Evolutionary conservation across 92 coral and sea anemone species (phyloP), one percentile per base, ranked within the genome.

Genomic region (Blastomussa wellsi): DNA sequence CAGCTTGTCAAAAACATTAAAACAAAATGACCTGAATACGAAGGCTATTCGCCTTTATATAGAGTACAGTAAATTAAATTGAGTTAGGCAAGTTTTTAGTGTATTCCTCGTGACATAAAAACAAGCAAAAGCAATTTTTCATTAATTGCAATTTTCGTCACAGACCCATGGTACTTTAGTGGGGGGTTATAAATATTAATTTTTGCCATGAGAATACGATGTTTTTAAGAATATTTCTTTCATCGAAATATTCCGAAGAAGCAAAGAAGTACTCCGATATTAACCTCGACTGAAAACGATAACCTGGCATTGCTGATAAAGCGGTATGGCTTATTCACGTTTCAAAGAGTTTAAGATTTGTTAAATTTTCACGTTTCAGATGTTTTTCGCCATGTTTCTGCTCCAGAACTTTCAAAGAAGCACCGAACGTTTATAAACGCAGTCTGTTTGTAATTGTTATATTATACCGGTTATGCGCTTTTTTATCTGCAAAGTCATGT

Each of bases 101-200:
- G 22, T 6, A 57, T 16, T 26, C 35, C 16, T 62, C 68, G 13
- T 28, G 3, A 62, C 68, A 62, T 15, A 11, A 62, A 57, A 3
- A 0, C 9, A 57, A 57, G 24, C 16, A 28, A 62, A 62, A 62
- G 28, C 33, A 62, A 0, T 7, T 62, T 16, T 26, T 39, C 39
- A 8, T 55, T 5, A 19, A 22, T 28, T 24, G 20, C 5, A 16
- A 28, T 62, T 64, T 79, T 66, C 52, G 76, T 70, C 77, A 22
- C 17, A 24, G 49, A 8, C 15, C 16, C 22, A n/a, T n/a, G n/a
- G 22, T 70, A 26, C 57, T 70, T 81, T 70, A 71, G 36, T 24
- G 17, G 52, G 20, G 13, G 16, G 16, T 36, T 5, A 82, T 82
- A 12, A 82, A 82, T 82, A 82, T 82, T 72, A 49, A 82, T 52